Base-by-base conservation (phyloP, 92 coral and sea anemone species). In the Epizoanthus rinbou region DNA sequence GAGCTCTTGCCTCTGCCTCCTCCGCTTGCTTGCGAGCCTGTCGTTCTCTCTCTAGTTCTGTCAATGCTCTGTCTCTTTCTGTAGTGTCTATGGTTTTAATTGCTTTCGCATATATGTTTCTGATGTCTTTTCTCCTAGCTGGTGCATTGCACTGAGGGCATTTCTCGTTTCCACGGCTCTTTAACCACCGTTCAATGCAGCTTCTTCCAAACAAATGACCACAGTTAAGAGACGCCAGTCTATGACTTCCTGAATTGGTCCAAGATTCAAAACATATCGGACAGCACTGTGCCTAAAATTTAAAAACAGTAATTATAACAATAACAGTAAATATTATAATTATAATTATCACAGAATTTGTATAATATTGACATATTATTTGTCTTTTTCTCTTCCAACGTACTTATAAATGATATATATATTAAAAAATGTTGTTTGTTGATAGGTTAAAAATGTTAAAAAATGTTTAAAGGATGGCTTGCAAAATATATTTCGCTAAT, bases 121-220 rank as follows among this genome's bases (percentile, higher is more conserved):
- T 83, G 8, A 95, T 89, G 79, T 95, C 91, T 67, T 80, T 90
- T 28, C 81, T 87, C 83, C 66, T 91, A 39, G 98, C 95, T 71
- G 98, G 93, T 53, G 97, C 93, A 95, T 95, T 95, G 59, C 98
- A 95, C 75, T 95, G 97, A 28, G 98, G 98, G 33, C 98, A 95
- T 73, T 95, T 95, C 82, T 93, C 98, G 65, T 86, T 87, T 21
- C 89, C 91, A 68, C 94, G 91, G 31, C 82, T 89, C 70, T 90
- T 91, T 43, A 95, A 79, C 98, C 98, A 95, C 81, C 97, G 88
- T 73, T 93, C 98, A 76, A 95, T 93, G 39, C 98, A 95, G 57
- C 98, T 94, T 83, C 92, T 90, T 84, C 98, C 98, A 90, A 94
- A 94, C 17, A 95, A 79, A 91, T 95, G 98, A 13, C 98, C 98